Conservation (phyloP, 2,888 invertebrate species). For the Thyatira batis region DNA sequence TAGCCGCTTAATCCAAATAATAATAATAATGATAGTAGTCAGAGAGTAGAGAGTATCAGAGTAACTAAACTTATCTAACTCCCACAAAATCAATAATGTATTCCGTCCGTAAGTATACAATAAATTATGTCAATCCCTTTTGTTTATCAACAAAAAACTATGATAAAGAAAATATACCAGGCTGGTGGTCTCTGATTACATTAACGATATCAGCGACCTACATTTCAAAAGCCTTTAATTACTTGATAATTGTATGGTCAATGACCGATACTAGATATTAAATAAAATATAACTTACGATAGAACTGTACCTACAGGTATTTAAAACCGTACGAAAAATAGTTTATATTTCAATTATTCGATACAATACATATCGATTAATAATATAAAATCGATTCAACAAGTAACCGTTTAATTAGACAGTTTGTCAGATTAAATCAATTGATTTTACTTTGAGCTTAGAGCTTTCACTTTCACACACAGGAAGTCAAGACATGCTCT, state of each 20-base stretch:
- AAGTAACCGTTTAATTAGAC: neutral
- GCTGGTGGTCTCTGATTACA: neutral
- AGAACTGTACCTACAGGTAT: too few species aligned
- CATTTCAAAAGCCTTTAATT: conserved; percentile 5
- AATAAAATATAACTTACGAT: too few species aligned
- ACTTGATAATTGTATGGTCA: conserved; percentile 11
- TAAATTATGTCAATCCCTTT: too few species aligned
- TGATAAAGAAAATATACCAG: neutral
- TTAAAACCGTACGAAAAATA: too few species aligned
- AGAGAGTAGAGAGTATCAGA: too few species aligned
- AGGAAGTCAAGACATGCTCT: conserved; percentile 27
- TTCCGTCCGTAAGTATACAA: too few species aligned
- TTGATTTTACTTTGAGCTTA: conserved; percentile 10
- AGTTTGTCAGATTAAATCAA: neutral
- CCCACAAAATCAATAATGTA: too few species aligned
- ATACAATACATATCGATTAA: neutral
- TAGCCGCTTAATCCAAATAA: too few species aligned
- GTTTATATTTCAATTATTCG: too few species aligned
- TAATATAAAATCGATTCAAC: neutral
- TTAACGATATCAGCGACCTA: conserved; percentile 19
- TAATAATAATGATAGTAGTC: too few species aligned
- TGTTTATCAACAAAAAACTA: neutral
- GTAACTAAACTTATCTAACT: too few species aligned
- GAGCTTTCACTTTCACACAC: conserved; percentile 67
- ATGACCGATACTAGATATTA: conserved; percentile 16